Evolutionary conservation across 2,888 invertebrate species (phyloP), one percentile per base, ranked within the genome.

Genomic region (Tenthredo distinguenda): DNA sequence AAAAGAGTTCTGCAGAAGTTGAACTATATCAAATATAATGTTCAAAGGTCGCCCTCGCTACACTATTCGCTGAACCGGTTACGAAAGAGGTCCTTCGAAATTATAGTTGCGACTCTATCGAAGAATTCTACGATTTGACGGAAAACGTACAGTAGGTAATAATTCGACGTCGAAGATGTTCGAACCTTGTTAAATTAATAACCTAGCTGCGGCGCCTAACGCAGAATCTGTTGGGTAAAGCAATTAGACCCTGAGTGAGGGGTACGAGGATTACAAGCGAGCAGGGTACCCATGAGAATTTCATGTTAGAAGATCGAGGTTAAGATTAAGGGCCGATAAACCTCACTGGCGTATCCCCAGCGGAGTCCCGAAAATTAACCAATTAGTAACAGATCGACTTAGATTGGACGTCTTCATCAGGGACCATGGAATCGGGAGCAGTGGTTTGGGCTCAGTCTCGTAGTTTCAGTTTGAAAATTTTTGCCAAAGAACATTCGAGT

Each of bases 61-160:
- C 37, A 71, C 15, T 71, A 71, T 71, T 18, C n/a, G 37, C 37
- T 71, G 37, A n/a, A 71, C 37, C 71, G n/a, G 71, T n/a, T 71
- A 7, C n/a, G 6, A 71, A 18, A 71, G 71, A 71, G 71, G 37
- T 15, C 71, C 37, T 37, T 7, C 37, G 3, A n/a, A 34, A 12
- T 37, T 6, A 34, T 15, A 34, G 71, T 7, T 2, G 26, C 5
- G 34, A 37, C 4, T 71, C 37, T 71, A 34, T 12, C 12, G 1
- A 43, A 43, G 43, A 43, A 43, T 43, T 43, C 43, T 43, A 43
- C 43, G 10, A 71, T 10, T 15, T 71, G 71, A 34, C 2, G 9
- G 3, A 15, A 34, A 18, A 71, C 4, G 4, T 71, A 34, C 37
- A 71, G 34, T 7, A 26, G 26, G 26, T 26, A 21, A 18, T 21